phyloP scores from a whole-genome alignment of 2,113 vertebrate species.

The Mormoops blainvillei region DNA sequence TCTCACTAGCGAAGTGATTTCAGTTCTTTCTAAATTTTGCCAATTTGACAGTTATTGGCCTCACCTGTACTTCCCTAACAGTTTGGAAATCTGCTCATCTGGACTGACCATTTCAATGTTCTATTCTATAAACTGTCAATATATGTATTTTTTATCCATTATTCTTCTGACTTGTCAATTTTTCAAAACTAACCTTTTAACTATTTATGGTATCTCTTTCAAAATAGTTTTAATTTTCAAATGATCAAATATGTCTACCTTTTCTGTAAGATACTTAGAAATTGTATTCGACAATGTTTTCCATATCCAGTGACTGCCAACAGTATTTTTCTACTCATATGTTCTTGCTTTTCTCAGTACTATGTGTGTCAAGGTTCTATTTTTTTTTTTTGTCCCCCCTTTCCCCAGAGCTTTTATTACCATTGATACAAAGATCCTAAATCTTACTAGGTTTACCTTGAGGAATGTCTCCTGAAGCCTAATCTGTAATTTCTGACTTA shows the following conservation, averaged over 20 bases:
- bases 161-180: not conserved
- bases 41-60: not conserved
- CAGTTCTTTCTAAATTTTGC: not conserved
- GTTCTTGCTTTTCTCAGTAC: slow-evolving; percentile 4
- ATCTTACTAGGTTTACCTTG: not conserved
- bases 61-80: not conserved
- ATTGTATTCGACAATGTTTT: not conserved
- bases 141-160: not conserved
- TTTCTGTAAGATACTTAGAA: not conserved
- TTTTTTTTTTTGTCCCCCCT: slow-evolving; percentile 1
- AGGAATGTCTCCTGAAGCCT: not conserved
- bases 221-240: not conserved
- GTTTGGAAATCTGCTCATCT: not conserved
- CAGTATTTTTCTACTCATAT: not conserved
- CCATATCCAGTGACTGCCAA: not conserved
- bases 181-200: not conserved
- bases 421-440: not conserved
- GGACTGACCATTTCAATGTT: not conserved
- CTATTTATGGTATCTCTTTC: not conserved
- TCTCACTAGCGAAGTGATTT: not conserved
- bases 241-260: not conserved
- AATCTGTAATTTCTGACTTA: not conserved
- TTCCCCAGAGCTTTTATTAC: not conserved
- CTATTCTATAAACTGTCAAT: not conserved
- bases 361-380: not conserved